Conservation (phyloP, 2,113 vertebrate species). For the Prionailurus viverrinus region DNA sequence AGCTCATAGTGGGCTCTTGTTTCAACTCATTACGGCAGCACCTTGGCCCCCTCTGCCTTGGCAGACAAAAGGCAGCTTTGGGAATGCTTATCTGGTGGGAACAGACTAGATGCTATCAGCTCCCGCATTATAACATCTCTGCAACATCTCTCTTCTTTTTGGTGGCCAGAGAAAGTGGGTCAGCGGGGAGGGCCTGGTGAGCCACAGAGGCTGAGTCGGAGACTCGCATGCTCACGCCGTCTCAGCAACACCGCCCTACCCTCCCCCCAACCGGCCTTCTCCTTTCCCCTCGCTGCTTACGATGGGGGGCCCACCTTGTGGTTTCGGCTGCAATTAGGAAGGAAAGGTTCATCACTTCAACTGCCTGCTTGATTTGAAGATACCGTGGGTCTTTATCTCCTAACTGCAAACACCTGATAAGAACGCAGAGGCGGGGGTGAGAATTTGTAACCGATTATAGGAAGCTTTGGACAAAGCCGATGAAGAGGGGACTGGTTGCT, state of each 20-base stretch:
- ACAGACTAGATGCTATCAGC: slow-evolving; percentile 15
- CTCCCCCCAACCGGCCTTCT: not conserved
- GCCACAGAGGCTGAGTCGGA: not conserved
- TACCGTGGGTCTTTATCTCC: not conserved
- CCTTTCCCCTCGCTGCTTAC: not conserved
- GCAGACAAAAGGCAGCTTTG: not conserved
- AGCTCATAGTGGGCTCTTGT: not conserved
- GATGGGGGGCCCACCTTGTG: not conserved
- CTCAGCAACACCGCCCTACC: fast-evolving
- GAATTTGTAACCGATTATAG: not conserved
- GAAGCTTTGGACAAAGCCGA: not conserved
- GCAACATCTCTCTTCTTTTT: not conserved
- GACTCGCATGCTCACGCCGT: no score
- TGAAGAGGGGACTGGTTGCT: not conserved
- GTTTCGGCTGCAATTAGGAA: slow-evolving; percentile 43
- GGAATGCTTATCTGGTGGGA: not conserved
- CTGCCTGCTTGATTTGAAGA: slow-evolving; percentile 6
- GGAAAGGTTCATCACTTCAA: slow-evolving; percentile 13
- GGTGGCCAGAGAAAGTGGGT: slow-evolving; percentile 41
- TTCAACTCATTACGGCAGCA: not conserved
- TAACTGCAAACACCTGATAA: slow-evolving; percentile 48
- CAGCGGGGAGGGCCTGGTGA: not conserved
- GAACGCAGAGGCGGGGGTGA: not conserved
- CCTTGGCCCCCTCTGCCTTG: not conserved
- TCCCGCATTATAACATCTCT: not conserved